Conservation (phyloP, 2,888 invertebrate genomes). For the Schizaphis graminum region DNA sequence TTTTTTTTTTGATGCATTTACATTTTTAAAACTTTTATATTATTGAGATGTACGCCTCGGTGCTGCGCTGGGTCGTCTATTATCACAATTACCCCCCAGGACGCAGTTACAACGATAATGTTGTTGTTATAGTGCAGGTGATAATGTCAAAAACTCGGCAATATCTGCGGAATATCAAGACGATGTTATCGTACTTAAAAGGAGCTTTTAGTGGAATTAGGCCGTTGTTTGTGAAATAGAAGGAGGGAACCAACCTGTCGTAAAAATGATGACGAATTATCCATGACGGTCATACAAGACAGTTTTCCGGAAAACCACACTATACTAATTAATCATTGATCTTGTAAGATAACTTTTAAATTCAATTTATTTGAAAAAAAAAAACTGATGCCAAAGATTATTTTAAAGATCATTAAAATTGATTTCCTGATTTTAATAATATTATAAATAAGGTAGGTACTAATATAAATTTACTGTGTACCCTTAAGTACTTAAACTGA, state of each 20-base stretch:
- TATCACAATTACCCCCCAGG: background rate
- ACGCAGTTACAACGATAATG: background rate
- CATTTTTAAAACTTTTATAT: background rate
- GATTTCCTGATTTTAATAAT: background rate
- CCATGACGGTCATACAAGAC: slow-evolving; percentile 1
- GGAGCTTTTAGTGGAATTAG: slow-evolving; percentile 37
- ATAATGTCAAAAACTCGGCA: background rate
- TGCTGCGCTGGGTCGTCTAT: background rate
- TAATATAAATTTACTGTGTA: background rate
- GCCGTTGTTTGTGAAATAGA: background rate
- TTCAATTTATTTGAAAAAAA: slow-evolving; percentile 20
- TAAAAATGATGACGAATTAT: slow-evolving; percentile 44
- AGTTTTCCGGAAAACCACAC: background rate
- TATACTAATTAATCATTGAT: slow-evolving; percentile 23
- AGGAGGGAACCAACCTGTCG: background rate
- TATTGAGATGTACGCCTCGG: background rate
- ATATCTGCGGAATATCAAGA: background rate
- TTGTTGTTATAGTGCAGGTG: slow-evolving; percentile 15
- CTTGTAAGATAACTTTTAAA: slow-evolving; percentile 12
- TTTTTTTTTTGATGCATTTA: background rate
- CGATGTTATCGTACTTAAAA: background rate
- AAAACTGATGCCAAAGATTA: background rate
- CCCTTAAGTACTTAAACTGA: background rate
- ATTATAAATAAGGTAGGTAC: background rate
- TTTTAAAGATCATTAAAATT: background rate